These are phyloP conservation scores for Sarcoramphus papa DNA, from an alignment of 2,797 vertebrate species.

Conservation along the genomic window DNA sequence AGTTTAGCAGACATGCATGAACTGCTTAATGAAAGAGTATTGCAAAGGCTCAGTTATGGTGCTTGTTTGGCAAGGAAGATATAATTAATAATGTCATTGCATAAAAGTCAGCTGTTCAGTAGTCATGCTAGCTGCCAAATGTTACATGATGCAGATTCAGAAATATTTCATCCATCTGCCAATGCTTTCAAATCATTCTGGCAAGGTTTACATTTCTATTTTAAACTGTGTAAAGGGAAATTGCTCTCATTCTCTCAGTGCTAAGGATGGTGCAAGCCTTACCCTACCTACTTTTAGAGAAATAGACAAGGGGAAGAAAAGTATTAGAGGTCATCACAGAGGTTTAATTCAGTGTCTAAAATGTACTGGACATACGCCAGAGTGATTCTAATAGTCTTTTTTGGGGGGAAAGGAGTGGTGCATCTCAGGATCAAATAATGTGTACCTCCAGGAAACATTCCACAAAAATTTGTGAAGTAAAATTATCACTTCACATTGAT, in stretches of 20 bases:
- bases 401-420: not conserved
- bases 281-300: slow-evolving; percentile 14
- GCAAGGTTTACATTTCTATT: slow-evolving; percentile 58
- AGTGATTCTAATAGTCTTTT: not conserved
- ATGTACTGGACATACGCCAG: not conserved
- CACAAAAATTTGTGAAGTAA: not conserved
- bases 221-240: slow-evolving; percentile 58
- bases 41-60: slow-evolving; percentile 30
- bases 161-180: slow-evolving; percentile 69
- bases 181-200: slow-evolving; percentile 61
- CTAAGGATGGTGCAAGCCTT: slow-evolving; percentile 29
- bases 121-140: slow-evolving; percentile 62
- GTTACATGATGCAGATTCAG: slow-evolving; percentile 57
- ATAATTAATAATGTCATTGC: slow-evolving; percentile 67
- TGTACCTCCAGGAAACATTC: not conserved
- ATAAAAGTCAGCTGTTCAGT: slow-evolving; percentile 74
- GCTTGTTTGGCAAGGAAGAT: slow-evolving; percentile 49
- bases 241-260: slow-evolving; percentile 14
- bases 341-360: not conserved
- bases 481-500: not conserved
- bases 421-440: not conserved
- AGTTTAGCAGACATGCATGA: slow-evolving; percentile 18
- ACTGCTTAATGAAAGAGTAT: slow-evolving; percentile 41
- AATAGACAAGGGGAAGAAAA: not conserved
- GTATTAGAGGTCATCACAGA: not conserved